A percentile compares a stretch with the other conserved stretches of the same genome.
Evolutionary conservation across 1,140 invertebrate species (phyloP).

Genomic region (Cylas formicarius): DNA sequence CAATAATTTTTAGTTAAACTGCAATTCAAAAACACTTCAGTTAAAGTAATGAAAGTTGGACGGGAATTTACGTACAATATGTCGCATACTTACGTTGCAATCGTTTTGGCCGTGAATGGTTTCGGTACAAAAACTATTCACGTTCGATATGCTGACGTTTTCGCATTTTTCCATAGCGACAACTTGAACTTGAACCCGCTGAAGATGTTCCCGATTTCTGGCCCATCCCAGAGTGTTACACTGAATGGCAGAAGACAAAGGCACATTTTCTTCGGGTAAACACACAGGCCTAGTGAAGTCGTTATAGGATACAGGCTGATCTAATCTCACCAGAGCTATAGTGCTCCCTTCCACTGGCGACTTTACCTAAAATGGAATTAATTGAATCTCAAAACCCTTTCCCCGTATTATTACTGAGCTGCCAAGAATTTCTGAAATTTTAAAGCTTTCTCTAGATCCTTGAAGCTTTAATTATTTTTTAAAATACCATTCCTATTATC

Average conservation of each 20-base stretch:
- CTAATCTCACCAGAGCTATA: constrained; percentile 71
- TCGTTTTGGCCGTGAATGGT: constrained; percentile 69
- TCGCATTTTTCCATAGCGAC: constrained; percentile 72
- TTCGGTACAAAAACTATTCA: constrained; percentile 76
- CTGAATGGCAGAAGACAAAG: constrained; percentile 33
- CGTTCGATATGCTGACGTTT: constrained; percentile 73
- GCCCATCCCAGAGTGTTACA: constrained; percentile 81
- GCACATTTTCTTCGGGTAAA: constrained; percentile 49
- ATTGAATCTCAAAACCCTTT: too few species aligned
- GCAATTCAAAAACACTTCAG: too few species aligned
- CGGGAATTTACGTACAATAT: too few species aligned
- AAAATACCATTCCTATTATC: constrained; percentile 80
- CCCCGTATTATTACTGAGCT: too few species aligned
- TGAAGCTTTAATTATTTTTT: too few species aligned
- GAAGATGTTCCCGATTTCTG: constrained; percentile 68
- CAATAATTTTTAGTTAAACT: too few species aligned
- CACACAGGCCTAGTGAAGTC: constrained; percentile 80
- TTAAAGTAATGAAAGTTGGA: too few species aligned
- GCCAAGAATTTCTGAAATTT: too few species aligned
- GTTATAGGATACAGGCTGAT: constrained; percentile 64
- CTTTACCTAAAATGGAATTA: constrained; percentile 44
- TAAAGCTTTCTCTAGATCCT: too few species aligned
- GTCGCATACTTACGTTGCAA: constrained; percentile 66
- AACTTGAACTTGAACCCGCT: constrained; percentile 65
- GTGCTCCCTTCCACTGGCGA: constrained; percentile 83